Evolutionary conservation across 2,797 vertebrate genomes (phyloP).

Genomic region (Sebastes taczanowskii): DNA sequence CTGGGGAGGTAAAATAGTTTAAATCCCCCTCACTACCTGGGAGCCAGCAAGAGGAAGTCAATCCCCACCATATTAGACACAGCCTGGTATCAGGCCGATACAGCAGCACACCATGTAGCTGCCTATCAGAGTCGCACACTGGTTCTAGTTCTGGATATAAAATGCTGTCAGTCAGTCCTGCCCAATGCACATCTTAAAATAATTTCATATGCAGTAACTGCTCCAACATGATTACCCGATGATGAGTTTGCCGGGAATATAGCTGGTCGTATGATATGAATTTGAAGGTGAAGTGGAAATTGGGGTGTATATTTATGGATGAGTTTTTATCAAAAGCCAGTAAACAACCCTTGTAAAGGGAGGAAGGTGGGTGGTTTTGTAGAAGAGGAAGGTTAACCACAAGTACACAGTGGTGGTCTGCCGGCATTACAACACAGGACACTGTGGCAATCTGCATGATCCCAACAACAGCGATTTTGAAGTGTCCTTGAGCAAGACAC

Average conservation of each 20-base stretch:
- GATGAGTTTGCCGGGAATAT: constrained; percentile 39
- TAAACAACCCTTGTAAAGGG: constrained; percentile 42
- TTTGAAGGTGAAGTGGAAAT: constrained; percentile 56
- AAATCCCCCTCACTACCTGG: constrained; percentile 73
- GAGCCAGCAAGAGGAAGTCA: constrained; percentile 70
- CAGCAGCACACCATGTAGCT: constrained; percentile 60
- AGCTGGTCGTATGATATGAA: constrained; percentile 28
- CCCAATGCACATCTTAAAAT: constrained; percentile 38
- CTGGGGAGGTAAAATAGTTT: constrained; percentile 77
- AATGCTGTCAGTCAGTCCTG: constrained; percentile 44
- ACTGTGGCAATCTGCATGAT: background rate
- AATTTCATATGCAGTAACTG: constrained; percentile 47
- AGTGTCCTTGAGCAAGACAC: constrained; percentile 10
- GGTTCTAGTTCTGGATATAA: constrained; percentile 46
- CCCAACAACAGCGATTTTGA: background rate
- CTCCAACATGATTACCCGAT: constrained; percentile 46
- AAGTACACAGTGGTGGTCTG: background rate
- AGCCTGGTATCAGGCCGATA: constrained; percentile 72
- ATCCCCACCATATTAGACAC: constrained; percentile 77
- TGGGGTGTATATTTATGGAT: constrained; percentile 36
- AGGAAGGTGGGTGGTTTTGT: constrained; percentile 23
- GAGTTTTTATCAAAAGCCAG: constrained; percentile 32
- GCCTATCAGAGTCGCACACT: constrained; percentile 53
- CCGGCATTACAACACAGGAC: background rate
- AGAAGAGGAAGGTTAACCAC: constrained; percentile 21